Percentiles rank a stretch among this genome's conserved stretches.
phyloP scores from a whole-genome alignment of 2,113 vertebrate species.

The Zosterops borbonicus region DNA sequence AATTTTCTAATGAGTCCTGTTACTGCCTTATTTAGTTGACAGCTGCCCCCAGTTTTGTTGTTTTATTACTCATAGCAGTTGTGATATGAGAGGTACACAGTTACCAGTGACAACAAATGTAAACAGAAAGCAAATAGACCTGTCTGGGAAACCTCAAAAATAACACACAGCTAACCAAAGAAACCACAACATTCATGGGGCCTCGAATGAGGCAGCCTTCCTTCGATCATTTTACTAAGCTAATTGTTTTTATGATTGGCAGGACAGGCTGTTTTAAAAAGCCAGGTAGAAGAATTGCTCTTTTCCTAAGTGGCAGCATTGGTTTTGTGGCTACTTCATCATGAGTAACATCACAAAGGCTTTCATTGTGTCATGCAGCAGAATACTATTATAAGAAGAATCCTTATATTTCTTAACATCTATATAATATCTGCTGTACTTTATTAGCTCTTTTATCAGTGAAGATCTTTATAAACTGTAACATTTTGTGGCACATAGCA shows the following conservation, averaged over 20 bases:
- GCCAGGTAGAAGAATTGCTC: not conserved
- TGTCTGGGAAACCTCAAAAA: not conserved
- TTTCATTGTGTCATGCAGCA: not conserved
- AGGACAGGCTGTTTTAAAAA: not conserved
- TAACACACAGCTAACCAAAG: not conserved
- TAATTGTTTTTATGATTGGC: not conserved
- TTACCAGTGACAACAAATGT: not conserved
- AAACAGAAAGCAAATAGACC: constrained; percentile 19
- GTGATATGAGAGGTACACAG: not conserved
- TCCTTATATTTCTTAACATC: not conserved
- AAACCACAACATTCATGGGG: not conserved
- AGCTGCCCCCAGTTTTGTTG: not conserved
- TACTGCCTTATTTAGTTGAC: not conserved
- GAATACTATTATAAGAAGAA: not conserved
- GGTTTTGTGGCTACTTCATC: not conserved
- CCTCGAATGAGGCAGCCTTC: not conserved
- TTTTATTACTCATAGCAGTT: not conserved
- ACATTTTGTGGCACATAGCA: not conserved
- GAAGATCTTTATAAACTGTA: not conserved
- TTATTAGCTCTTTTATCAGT: not conserved
- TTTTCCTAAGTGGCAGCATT: not conserved
- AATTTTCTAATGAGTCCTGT: not conserved
- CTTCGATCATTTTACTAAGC: not conserved
- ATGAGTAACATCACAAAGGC: not conserved
- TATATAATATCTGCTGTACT: not conserved